Base-by-base conservation (phyloP, 2,113 vertebrate genomes). In the Lucifuga dentata region DNA sequence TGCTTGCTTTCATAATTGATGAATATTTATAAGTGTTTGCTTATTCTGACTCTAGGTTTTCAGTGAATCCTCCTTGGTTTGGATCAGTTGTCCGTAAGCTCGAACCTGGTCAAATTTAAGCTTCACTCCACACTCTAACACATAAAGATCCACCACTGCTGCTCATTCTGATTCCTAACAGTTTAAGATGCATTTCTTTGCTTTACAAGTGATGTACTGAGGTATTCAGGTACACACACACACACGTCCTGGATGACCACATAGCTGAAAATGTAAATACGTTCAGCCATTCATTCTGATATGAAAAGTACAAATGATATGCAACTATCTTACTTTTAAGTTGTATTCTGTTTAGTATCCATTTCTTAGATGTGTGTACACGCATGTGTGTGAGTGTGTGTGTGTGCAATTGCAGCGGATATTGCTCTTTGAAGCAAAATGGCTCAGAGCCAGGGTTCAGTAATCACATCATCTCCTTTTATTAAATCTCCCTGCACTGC, bases 381-480 rank as follows among this genome's bases (percentile, higher is more conserved):
- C 44, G 32, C 32, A 32, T 38, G 72, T 40, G 46, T 29, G 58
- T 61, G 60, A 29, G 43, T 56, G 50, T 78, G 64, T 80, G 81
- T 76, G 78, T 62, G 85, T 48, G 63, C 76, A 89, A 72, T 80
- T 87, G 86, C 45, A 50, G 92, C 92, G 93, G 94, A 95, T 95
- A 95, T 95, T 95, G 86, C 93, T 90, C 88, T 89, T 92, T 91
- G 93, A 92, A 91, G 91, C 87, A 91, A 91, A 92, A 92, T 94
- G 93, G 95, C 95, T 95, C 92, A 60, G 90, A 93, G 94, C 94
- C 94, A 95, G 90, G 91, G 90, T 93, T 92, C 90, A 91, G 93
- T 95, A 96, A 96, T 96, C 95, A 95, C 94, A 95, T 96, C 93
- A 96, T 95, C 94, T 94, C 94, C 90, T 91, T 94, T 95, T 95